Percentiles rank a stretch among this genome's conserved stretches.
Evolutionary conservation across 2,113 vertebrate species (phyloP).

Genomic region (Poeciliopsis occidentalis): DNA sequence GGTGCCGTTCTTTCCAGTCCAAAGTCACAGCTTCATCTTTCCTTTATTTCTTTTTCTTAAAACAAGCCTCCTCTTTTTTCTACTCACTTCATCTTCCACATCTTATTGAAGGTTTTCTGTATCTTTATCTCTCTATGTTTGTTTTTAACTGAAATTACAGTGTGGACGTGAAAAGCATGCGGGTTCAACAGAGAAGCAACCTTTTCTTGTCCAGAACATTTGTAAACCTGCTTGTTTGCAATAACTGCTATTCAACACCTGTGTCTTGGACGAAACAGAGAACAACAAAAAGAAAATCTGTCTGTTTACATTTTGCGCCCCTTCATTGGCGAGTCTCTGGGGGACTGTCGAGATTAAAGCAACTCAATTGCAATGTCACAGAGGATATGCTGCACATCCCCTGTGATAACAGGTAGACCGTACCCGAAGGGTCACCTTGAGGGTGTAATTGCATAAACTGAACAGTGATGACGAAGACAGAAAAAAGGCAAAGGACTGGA

Average conservation of each 20-base stretch:
- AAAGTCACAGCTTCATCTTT: slow-evolving; percentile 15
- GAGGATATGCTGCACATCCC: slow-evolving; percentile 2
- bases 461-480: slow-evolving; percentile 18
- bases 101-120: not conserved
- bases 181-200: not conserved
- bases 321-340: slow-evolving; percentile 25
- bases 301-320: slow-evolving; percentile 29
- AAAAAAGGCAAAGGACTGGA: slow-evolving; percentile 4
- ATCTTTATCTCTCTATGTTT: not conserved
- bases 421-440: slow-evolving; percentile 69
- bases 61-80: not conserved
- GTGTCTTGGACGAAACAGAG: not conserved
- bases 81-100: slow-evolving; percentile 3
- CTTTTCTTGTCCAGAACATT: not conserved
- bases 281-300: slow-evolving; percentile 13
- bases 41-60: slow-evolving; percentile 18
- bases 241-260: slow-evolving; percentile 7
- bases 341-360: slow-evolving; percentile 38
- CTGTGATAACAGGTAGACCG: slow-evolving; percentile 35
- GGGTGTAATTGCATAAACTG: slow-evolving; percentile 33
- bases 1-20: not conserved
- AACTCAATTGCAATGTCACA: slow-evolving; percentile 33
- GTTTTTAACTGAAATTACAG: not conserved
- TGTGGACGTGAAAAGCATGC: not conserved
- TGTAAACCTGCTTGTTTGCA: slow-evolving; percentile 22